Conservation (phyloP, 2,888 invertebrate genomes). For the Drosophila nigritarsus region DNA sequence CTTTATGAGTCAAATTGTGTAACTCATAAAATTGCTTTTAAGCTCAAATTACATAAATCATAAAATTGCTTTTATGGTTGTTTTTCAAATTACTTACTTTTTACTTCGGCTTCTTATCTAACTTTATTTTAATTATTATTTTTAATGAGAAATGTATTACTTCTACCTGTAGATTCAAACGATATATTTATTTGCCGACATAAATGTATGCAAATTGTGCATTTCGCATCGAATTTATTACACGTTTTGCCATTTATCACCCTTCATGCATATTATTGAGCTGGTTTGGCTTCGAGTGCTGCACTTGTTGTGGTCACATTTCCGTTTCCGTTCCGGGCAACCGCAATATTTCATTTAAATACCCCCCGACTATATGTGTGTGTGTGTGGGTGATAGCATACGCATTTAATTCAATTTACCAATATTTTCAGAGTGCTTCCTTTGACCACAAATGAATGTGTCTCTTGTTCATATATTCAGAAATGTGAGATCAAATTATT, state of each 20-base stretch:
- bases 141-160: not conserved
- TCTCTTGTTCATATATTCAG: slow-evolving; percentile 32
- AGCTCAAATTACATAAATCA: too few relatives aligned
- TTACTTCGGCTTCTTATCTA: not conserved
- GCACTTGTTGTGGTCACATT: slow-evolving; percentile 54
- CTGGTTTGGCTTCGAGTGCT: slow-evolving; percentile 34
- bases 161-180: slow-evolving; percentile 2
- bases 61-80: not conserved
- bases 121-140: slow-evolving; percentile 1
- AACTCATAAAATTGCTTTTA: too few relatives aligned
- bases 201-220: slow-evolving; percentile 49
- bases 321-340: slow-evolving; percentile 63
- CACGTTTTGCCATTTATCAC: slow-evolving; percentile 15
- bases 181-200: slow-evolving; percentile 31
- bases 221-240: slow-evolving; percentile 31
- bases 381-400: slow-evolving; percentile 48
- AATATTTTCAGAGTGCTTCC: slow-evolving; percentile 21
- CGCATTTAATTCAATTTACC: slow-evolving; percentile 67
- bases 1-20: not conserved
- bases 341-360: slow-evolving; percentile 45
- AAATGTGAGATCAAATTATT: slow-evolving; percentile 4
- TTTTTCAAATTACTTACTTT: not conserved
- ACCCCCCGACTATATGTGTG: slow-evolving; percentile 10
- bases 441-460: slow-evolving; percentile 44
- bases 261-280: slow-evolving; percentile 21